Evolutionary conservation across 2,113 vertebrate genomes (phyloP).

Genomic region (Gadus chalcogrammus): DNA sequence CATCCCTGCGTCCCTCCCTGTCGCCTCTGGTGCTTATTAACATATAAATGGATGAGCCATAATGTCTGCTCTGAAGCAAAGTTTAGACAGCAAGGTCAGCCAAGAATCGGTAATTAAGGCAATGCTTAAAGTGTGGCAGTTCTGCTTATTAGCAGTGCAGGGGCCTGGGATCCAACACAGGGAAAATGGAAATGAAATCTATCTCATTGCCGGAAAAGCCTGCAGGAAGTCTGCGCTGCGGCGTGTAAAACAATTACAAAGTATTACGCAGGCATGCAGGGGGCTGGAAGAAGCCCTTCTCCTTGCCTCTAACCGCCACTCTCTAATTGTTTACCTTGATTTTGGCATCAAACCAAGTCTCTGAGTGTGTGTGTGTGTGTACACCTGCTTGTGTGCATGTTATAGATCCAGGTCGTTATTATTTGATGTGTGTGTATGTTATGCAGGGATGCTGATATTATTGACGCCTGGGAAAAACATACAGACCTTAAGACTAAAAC

Average conservation of each 20-base stretch:
- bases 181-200: conserved; percentile 61
- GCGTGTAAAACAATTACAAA: conserved; percentile 60
- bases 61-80: conserved; percentile 68
- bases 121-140: conserved; percentile 55
- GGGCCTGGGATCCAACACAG: conserved; percentile 48
- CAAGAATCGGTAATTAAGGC: conserved; percentile 69
- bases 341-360: background rate
- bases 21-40: conserved; percentile 65
- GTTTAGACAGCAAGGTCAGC: conserved; percentile 70
- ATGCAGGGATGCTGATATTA: background rate
- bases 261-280: conserved; percentile 23
- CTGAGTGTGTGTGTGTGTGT: background rate
- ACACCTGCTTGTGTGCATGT: background rate
- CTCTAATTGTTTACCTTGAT: background rate
- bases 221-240: conserved; percentile 42
- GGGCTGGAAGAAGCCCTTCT: conserved; percentile 35
- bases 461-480: background rate
- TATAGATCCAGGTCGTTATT: no score
- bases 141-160: conserved; percentile 49
- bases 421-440: background rate
- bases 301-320: conserved; percentile 45
- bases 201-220: conserved; percentile 45
- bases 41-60: conserved; percentile 70
- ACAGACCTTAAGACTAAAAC: no score
- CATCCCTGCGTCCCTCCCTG: conserved; percentile 38